Percentiles rank a stretch among this genome's conserved stretches.
phyloP scores from a whole-genome alignment of 2,113 vertebrate genomes.

The Syngnathus floridae region DNA sequence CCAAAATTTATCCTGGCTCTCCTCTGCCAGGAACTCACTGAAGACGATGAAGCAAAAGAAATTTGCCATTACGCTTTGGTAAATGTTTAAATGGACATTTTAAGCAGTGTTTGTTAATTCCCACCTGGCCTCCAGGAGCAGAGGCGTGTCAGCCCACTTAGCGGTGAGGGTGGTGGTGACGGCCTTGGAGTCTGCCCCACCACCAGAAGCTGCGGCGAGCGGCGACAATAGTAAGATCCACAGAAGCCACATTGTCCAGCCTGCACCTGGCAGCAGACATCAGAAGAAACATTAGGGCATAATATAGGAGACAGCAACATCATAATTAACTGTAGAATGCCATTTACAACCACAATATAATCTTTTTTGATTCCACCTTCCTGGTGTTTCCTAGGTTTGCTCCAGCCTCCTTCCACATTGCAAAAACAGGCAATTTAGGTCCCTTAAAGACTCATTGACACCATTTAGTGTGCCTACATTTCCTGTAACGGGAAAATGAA shows the following conservation, averaged over 20 bases:
- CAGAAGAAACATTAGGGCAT: neutral
- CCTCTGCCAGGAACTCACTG: slow-evolving; percentile 96
- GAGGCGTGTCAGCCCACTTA: slow-evolving; percentile 88
- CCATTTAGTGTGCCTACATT: neutral
- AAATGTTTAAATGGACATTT: neutral
- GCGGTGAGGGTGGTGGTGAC: slow-evolving; percentile 89
- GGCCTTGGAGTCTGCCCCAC: slow-evolving; percentile 84
- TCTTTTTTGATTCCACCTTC: neutral
- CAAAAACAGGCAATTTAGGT: neutral
- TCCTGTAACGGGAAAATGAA: neutral
- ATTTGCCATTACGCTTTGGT: neutral
- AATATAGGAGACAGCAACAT: neutral
- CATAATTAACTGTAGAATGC: too few relatives aligned
- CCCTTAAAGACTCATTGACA: neutral
- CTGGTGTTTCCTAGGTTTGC: neutral
- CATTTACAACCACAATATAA: too few relatives aligned
- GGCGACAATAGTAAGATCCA: slow-evolving; percentile 65
- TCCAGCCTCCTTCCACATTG: neutral
- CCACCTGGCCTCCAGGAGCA: slow-evolving; percentile 91
- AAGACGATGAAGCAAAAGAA: neutral
- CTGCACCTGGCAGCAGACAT: slow-evolving; percentile 26
- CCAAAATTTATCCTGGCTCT: slow-evolving; percentile 94
- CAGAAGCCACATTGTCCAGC: slow-evolving; percentile 75
- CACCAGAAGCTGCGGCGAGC: slow-evolving; percentile 62
- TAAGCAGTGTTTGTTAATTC: neutral